Percentiles rank a stretch among this genome's conserved stretches.
Evolutionary conservation across 2,113 vertebrate genomes (phyloP).

Genomic region (Trichechus manatus): DNA sequence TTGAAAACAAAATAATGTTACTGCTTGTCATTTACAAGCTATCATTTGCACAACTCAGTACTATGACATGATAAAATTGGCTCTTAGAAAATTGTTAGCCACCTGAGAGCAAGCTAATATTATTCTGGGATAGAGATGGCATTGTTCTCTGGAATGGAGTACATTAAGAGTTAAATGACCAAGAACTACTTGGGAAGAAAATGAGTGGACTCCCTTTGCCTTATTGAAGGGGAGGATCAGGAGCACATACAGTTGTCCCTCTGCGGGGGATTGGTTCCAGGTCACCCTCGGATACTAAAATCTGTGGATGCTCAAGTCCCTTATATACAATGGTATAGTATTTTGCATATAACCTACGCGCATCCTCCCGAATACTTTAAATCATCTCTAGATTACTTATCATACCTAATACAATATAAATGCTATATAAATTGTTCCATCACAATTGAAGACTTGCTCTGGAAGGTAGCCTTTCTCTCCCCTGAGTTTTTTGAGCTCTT

Average conservation of each 20-base stretch:
- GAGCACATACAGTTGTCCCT: neutral
- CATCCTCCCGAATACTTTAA: too few relatives aligned
- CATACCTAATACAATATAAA: too few relatives aligned
- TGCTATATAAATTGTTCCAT: too few relatives aligned
- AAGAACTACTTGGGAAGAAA: slow-evolving; percentile 66
- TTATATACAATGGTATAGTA: too few relatives aligned
- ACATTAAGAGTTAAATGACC: slow-evolving; percentile 79
- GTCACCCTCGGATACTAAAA: too few relatives aligned
- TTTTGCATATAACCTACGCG: too few relatives aligned
- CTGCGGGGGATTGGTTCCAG: too few relatives aligned
- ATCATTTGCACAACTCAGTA: slow-evolving; percentile 64
- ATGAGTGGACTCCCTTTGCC: neutral
- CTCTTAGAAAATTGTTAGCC: slow-evolving; percentile 66
- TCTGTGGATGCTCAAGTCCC: too few relatives aligned
- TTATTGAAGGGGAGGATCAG: neutral
- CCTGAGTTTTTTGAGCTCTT: too few relatives aligned
- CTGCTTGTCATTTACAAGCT: slow-evolving; percentile 71
- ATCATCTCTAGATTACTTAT: too few relatives aligned
- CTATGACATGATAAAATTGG: slow-evolving; percentile 58
- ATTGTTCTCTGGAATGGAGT: slow-evolving; percentile 58
- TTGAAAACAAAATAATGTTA: slow-evolving; percentile 55
- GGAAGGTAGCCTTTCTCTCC: too few relatives aligned
- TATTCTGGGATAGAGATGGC: slow-evolving; percentile 17
- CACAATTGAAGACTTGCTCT: too few relatives aligned
- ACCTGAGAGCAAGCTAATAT: slow-evolving; percentile 64